phyloP scores from a whole-genome alignment of 2,888 invertebrate species.

The Cerastis leucographa region DNA sequence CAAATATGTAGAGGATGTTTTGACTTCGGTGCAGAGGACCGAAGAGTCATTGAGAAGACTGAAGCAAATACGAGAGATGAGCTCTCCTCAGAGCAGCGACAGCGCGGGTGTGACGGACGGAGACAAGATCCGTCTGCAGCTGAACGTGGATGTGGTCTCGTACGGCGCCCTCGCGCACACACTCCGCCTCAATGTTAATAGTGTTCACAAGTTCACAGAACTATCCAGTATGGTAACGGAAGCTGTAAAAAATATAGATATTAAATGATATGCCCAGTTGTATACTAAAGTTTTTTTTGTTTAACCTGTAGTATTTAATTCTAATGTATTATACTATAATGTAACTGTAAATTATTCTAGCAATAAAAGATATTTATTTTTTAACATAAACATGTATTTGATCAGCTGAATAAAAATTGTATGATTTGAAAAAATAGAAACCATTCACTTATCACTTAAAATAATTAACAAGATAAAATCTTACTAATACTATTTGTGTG shows the following conservation, averaged over 20 bases:
- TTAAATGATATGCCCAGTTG: constrained; percentile 88
- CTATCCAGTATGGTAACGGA: constrained; percentile 92
- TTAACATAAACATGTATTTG: constrained; percentile 91
- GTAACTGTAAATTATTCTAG: constrained; percentile 27
- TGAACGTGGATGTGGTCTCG: constrained; percentile 95
- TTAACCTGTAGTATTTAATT: constrained; percentile 63
- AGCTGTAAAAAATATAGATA: constrained; percentile 90
- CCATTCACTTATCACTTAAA: constrained; percentile 90
- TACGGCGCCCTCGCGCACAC: constrained; percentile 92
- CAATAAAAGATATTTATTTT: constrained; percentile 75
- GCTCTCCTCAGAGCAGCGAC: constrained; percentile 85
- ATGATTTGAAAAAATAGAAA: constrained; percentile 91
- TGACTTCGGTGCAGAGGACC: constrained; percentile 98
- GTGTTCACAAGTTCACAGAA: constrained; percentile 91
- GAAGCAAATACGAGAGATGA: constrained; percentile 94
- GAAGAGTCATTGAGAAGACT: constrained; percentile 98
- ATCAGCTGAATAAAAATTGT: constrained; percentile 90
- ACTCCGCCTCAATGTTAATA: constrained; percentile 89
- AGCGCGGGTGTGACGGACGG: constrained; percentile 94
- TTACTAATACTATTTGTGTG: constrained; percentile 92
- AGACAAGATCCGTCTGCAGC: constrained; percentile 97
- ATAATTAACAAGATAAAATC: constrained; percentile 88
- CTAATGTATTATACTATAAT: constrained; percentile 53
- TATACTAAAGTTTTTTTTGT: constrained; percentile 73
- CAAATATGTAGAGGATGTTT: constrained; percentile 95